Evolutionary conservation across 2,797 vertebrate genomes (phyloP).

Genomic region (Sebastes baramenuke): DNA sequence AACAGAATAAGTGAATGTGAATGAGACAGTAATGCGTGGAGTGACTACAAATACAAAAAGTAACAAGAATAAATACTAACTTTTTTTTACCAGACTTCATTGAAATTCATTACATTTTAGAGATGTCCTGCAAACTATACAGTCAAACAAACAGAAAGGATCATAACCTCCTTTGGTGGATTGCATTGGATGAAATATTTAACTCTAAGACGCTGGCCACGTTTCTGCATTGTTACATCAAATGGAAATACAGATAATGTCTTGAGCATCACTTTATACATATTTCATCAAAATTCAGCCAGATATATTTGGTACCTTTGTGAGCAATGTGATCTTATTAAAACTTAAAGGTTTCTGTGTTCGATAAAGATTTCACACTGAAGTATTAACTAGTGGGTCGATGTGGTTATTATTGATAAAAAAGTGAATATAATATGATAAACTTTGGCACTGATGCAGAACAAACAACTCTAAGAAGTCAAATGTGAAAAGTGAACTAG

Average conservation of each 20-base stretch:
- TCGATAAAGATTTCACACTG: not conserved
- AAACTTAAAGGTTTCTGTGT: not conserved
- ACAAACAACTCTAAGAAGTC: not conserved
- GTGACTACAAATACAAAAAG: not conserved
- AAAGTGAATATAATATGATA: not conserved
- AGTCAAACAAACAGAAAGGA: not conserved
- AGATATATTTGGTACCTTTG: not conserved
- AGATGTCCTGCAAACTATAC: not conserved
- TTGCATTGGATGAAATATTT: not conserved
- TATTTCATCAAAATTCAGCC: not conserved
- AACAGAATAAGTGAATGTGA: no score
- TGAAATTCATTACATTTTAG: not conserved
- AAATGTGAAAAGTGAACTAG: not conserved
- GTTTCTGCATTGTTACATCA: not conserved
- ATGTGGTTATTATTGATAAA: not conserved
- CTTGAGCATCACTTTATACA: not conserved
- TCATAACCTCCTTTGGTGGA: not conserved
- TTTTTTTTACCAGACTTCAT: not conserved
- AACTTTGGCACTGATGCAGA: not conserved
- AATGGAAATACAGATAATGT: not conserved
- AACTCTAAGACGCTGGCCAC: not conserved
- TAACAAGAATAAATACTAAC: not conserved
- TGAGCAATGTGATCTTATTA: not conserved
- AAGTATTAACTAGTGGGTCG: not conserved
- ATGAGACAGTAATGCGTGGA: no score